These are phyloP conservation scores for Halictus rubicundus DNA, from an alignment of 1,140 invertebrate genomes.

Conservation along the genomic window DNA sequence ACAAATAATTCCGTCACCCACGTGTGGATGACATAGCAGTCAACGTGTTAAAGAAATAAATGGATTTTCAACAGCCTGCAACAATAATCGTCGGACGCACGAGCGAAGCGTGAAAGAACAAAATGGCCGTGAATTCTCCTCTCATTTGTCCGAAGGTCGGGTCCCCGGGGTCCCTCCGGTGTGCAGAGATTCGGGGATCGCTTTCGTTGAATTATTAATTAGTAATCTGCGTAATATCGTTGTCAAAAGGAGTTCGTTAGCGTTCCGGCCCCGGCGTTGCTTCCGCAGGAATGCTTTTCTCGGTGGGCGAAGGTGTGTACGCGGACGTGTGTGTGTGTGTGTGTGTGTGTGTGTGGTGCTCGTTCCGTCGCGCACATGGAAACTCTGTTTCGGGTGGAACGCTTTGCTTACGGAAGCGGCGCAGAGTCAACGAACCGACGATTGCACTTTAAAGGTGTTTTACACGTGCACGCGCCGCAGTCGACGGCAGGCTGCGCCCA, in stretches of 20 bases:
- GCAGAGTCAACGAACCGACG: constrained; percentile 58
- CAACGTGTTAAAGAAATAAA: too few species aligned
- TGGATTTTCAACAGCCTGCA: too few species aligned
- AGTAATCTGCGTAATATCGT: background rate
- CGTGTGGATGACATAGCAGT: too few species aligned
- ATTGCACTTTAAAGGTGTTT: constrained; percentile 56
- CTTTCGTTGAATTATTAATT: too few species aligned
- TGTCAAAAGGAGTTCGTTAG: background rate
- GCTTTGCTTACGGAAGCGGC: constrained; percentile 25
- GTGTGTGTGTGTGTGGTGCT: background rate
- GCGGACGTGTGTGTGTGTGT: too few species aligned
- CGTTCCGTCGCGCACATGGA: background rate
- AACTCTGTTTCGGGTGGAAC: constrained; percentile 31
- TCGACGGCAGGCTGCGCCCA: background rate
- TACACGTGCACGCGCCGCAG: background rate
- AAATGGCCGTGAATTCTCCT: too few species aligned
- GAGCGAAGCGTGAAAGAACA: too few species aligned
- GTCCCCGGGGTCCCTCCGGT: too few species aligned
- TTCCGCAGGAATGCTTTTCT: background rate
- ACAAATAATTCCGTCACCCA: too few species aligned
- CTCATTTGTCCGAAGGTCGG: too few species aligned
- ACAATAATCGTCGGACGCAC: too few species aligned
- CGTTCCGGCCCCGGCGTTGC: background rate
- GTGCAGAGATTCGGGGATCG: too few species aligned
- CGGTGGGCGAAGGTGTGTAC: background rate